These are phyloP conservation scores for Leptoteleia sp. DNA, from an alignment of 1,140 invertebrate genomes.

Conservation along the genomic window DNA sequence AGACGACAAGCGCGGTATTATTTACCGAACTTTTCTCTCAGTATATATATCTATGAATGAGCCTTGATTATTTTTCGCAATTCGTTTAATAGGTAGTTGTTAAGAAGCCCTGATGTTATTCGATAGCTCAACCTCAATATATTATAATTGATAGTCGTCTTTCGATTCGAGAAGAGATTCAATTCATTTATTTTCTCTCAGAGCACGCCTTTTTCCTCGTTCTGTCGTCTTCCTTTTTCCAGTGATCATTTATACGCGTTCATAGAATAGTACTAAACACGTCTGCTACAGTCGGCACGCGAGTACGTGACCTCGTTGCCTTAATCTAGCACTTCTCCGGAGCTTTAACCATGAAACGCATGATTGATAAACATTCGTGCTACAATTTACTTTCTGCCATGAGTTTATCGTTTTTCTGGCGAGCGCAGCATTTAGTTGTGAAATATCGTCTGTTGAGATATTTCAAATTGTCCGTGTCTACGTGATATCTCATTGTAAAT, in stretches of 20 bases:
- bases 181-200: constrained; percentile 60
- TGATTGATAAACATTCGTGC: constrained; percentile 65
- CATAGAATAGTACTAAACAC: constrained; percentile 59
- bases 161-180: constrained; percentile 54
- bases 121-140: constrained; percentile 53
- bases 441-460: constrained; percentile 18
- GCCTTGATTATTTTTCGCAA: constrained; percentile 33
- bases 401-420: constrained; percentile 32
- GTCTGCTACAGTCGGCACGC: constrained; percentile 56
- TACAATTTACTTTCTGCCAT: constrained; percentile 61
- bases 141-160: constrained; percentile 60
- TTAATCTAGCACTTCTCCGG: constrained; percentile 73
- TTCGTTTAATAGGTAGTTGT: constrained; percentile 48
- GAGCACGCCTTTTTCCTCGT: constrained; percentile 47
- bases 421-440: constrained; percentile 14
- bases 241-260: constrained; percentile 54
- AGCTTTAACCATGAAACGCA: constrained; percentile 62
- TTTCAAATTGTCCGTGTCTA: constrained; percentile 3
- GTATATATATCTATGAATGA: too few relatives aligned
- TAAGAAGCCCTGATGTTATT: constrained; percentile 34
- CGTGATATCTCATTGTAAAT: not conserved
- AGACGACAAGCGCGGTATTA: too few relatives aligned
- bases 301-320: constrained; percentile 76
- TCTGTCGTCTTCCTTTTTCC: constrained; percentile 39
- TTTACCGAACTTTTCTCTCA: too few relatives aligned